Base-by-base conservation (phyloP, 1,140 invertebrate genomes). In the Scylla paramamosain region DNA sequence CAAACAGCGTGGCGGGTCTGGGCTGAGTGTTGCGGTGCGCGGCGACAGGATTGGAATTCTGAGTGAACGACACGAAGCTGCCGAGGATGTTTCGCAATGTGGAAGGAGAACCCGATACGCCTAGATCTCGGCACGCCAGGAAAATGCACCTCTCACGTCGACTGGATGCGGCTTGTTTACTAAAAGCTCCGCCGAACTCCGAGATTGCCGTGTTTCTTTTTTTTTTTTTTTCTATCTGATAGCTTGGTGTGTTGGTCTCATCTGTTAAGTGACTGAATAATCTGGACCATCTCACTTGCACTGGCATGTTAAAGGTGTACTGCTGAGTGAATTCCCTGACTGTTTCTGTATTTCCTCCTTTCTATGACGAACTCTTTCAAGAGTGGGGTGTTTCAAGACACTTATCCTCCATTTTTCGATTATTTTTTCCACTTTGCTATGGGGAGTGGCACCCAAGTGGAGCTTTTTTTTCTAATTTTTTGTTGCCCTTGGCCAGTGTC, bases 21-120 rank as follows among this genome's bases (percentile, higher is more conserved):
- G 67, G 67, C 67, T 20, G 67, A n/a, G 67, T 77, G 67, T 77
- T 7, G 20, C 67, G 67, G 4, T 12, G 67, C 20, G 25, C 67
- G 25, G 25, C 16, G 25, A 25, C 67, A 77, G 67, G 67, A 77
- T 77, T 77, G 67, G 16, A n/a, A 77, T 77, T 77, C 67, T 77
- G 67, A 77, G 67, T 77, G 67, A 77, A 77, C 67, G 67, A 77
- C 67, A n/a, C 67, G 67, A 7, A 20, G n/a, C 67, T 77, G 20
- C 25, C 25, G 67, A 77, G 67, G 67, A 77, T 77, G 67, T 77
- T 77, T 77, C 67, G 67, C 67, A 77, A 77, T 77, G 67, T 77
- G 67, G 67, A 77, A 77, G 25, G 67, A 77, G 67, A 77, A 77
- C n/a, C 67, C 67, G 67, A 77, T 77, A 77, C 67, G n/a, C 67